A percentile compares a stretch with the other conserved stretches of the same genome.
phyloP scores from a whole-genome alignment of 1,140 invertebrate species.

The Ostrea edulis region DNA sequence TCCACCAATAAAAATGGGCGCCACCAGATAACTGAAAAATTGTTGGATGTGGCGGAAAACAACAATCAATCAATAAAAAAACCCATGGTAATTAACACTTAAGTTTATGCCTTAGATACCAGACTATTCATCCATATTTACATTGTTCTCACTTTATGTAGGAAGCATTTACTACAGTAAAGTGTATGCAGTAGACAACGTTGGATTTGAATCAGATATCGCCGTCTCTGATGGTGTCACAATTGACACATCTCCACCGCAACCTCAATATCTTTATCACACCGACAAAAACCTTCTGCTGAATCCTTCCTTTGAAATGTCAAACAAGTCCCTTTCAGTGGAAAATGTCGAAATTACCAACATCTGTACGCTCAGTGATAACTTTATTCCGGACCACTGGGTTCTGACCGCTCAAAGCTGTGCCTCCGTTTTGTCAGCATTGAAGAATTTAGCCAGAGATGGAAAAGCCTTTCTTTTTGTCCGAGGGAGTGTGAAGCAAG shows the following conservation, averaged over 20 bases:
- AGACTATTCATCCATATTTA: not conserved
- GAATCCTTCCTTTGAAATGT: constrained; percentile 64
- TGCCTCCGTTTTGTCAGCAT: constrained; percentile 44
- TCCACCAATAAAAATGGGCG: too few species aligned
- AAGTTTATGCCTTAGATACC: too few species aligned
- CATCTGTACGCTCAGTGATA: constrained; percentile 3
- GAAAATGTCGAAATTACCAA: not conserved
- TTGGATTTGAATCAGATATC: constrained; percentile 24
- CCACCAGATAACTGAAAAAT: too few species aligned
- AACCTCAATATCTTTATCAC: constrained; percentile 12
- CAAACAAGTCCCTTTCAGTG: not conserved
- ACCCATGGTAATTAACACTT: too few species aligned
- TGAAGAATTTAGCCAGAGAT: constrained; percentile 35
- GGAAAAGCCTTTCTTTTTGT: constrained; percentile 40
- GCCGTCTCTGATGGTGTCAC: constrained; percentile 62
- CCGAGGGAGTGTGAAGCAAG: constrained; percentile 44
- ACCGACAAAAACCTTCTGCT: constrained; percentile 53
- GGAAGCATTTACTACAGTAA: not conserved
- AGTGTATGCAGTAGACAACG: constrained; percentile 40
- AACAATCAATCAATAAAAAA: too few species aligned
- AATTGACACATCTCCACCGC: constrained; percentile 56
- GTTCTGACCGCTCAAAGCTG: constrained; percentile 19
- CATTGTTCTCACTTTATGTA: not conserved
- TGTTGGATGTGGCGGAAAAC: too few species aligned
- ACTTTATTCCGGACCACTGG: constrained; percentile 41